These are phyloP conservation scores for Ruditapes philippinarum DNA, from an alignment of 1,140 invertebrate species.

Conservation along the genomic window DNA sequence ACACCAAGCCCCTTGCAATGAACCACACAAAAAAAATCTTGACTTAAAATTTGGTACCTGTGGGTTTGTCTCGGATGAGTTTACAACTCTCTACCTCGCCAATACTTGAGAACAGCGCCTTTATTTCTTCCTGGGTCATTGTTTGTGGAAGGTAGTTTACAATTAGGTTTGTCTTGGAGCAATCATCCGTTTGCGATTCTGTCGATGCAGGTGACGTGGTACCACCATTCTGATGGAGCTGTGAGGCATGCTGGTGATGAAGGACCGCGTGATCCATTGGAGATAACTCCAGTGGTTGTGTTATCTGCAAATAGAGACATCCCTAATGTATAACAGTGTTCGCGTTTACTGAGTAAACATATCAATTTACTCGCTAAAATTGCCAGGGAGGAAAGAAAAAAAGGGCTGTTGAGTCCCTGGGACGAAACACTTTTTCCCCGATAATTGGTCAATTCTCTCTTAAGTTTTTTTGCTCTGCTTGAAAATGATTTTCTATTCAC, in stretches of 20 bases:
- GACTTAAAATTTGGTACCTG: too few relatives aligned
- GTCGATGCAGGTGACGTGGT: constrained; percentile 80
- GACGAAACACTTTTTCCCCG: too few relatives aligned
- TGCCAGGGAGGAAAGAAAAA: too few relatives aligned
- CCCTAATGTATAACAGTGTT: too few relatives aligned
- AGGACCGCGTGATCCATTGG: constrained; percentile 78
- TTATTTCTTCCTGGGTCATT: constrained; percentile 99
- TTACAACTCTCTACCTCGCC: constrained; percentile 99
- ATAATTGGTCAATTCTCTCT: too few relatives aligned
- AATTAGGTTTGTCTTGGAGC: constrained; percentile 99
- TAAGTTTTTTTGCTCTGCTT: too few relatives aligned
- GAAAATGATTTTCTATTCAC: too few relatives aligned
- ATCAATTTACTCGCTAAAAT: too few relatives aligned
- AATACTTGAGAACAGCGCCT: constrained; percentile 98
- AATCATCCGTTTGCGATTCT: constrained; percentile 86
- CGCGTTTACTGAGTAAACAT: too few relatives aligned
- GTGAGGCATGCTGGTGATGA: constrained; percentile 73
- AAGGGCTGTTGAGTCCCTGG: too few relatives aligned
- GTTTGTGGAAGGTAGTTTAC: constrained; percentile 99
- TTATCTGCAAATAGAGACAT: constrained; percentile 65
- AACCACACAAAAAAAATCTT: too few relatives aligned
- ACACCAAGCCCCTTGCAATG: too few relatives aligned
- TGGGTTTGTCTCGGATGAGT: constrained; percentile 99
- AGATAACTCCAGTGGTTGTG: constrained; percentile 68
- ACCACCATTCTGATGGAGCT: constrained; percentile 78